Base-by-base conservation (phyloP, 2,797 vertebrate species). In the Rhinichthys osculus region DNA sequence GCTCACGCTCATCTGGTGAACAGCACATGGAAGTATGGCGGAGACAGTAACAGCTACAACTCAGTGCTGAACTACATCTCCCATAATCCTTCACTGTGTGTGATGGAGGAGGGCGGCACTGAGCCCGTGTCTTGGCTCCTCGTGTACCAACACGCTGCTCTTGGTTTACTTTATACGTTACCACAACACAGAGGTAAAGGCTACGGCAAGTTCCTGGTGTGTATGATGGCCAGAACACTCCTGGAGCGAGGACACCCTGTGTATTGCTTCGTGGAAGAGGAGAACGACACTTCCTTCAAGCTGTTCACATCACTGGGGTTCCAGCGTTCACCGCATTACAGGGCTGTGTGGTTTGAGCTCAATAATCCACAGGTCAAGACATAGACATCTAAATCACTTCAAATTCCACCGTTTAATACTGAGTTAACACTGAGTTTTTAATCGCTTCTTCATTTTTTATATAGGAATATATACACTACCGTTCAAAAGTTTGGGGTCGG, bases 91-190 rank as follows among this genome's bases (percentile, higher is more conserved):
- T 88, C 71, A 62, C 74, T 85, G n/a, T 84, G 87, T 16, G 81
- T 91, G 11, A n/a, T 79, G 3, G 83, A 78, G 17, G 62, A 87
- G 27, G 81, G 77, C 19, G 38, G 67, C 6, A 30, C 33, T 0
- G 54, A 47, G 64, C 89, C 90, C 0, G 73, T 91, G 21, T 84
- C 89, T 19, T 91, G 90, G 89, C 30, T 89, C 23, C 80, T 91
- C 59, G 70, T 86, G 21, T 91, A 81, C 82, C 42, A 82, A 14
- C 85, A 85, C 70, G 64, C 92, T 89, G 93, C 87, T 0, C 0
- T 90, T 66, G 87, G 89, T 59, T 87, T 90, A 17, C 92, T 93
- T 85, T 90, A 90, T 44, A 71, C 90, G 0, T 10, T 64, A 14
- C 86, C 90, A 5, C 70, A 89, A n/a, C 83, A 90, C 83, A 71